Percentiles rank a stretch among this genome's conserved stretches.
phyloP scores from a whole-genome alignment of 2,888 invertebrate genomes.

The Scotopteryx bipunctaria region DNA sequence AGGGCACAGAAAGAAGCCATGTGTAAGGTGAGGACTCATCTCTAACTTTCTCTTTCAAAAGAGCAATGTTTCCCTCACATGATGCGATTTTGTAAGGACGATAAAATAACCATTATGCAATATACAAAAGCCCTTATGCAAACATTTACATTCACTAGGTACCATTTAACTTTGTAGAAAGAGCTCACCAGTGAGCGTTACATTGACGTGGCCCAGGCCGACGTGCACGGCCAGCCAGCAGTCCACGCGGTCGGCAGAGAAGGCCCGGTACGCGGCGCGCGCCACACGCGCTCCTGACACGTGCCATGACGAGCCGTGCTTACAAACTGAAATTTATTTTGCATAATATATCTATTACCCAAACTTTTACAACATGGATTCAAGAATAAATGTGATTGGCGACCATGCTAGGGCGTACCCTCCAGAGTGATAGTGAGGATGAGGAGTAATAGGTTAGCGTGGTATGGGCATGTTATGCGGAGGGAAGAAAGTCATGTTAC shows the following conservation, averaged over 20 bases:
- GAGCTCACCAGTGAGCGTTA: conserved; percentile 93
- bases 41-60: too few relatives aligned
- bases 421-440: too few relatives aligned
- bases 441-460: too few relatives aligned
- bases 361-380: too few relatives aligned
- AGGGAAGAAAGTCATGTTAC: too few relatives aligned
- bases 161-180: conserved; percentile 40
- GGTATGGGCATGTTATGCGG: too few relatives aligned
- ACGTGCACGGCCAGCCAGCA: conserved; percentile 96
- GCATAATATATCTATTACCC: too few relatives aligned
- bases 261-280: conserved; percentile 93
- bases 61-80: too few relatives aligned
- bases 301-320: conserved; percentile 97
- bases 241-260: conserved; percentile 93
- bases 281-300: conserved; percentile 91
- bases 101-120: conserved; percentile 9
- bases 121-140: conserved; percentile 38
- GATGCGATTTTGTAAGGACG: neutral
- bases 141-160: conserved; percentile 41
- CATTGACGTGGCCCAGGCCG: conserved; percentile 96
- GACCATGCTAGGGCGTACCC: too few relatives aligned
- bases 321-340: conserved; percentile 86
- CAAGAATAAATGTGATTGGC: too few relatives aligned
- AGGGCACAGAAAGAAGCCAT: conserved; percentile 10
- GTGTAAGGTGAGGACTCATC: neutral